Base-by-base conservation (phyloP, 2,113 vertebrate genomes). In the Phyllostomus discolor region DNA sequence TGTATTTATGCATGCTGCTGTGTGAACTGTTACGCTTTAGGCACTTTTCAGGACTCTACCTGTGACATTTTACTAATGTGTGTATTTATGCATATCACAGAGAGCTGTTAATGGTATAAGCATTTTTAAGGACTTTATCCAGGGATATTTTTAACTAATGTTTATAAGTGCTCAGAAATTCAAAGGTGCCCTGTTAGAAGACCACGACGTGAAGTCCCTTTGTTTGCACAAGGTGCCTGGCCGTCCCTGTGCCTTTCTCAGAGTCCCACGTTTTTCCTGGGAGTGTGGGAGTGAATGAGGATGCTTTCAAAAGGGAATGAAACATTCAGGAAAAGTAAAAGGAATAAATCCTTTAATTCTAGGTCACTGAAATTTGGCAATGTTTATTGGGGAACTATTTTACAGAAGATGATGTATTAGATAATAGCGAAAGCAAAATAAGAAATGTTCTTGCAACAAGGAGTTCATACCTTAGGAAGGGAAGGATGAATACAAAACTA, bases 51-150 rank as follows among this genome's bases (percentile, higher is more conserved):
- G 89, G 62, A 79, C 0, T 46, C 67, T 93, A 94, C 66, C 70
- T 96, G 87, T 97, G 96, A 96, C 66, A 96, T 96, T 97, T 97
- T 94, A 80, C 69, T 95, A 97, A 95, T 59, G 35, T 31, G 57
- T 81, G 3, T 94, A 87, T 97, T 97, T 96, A 94, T 91, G 94
- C 38, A 87, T 33, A 91, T 84, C 41, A 84, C 75, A 97, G 69
- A 95, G 46, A 98, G 50, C 57, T 91, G 15, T 87, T 94, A 96
- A 84, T 67, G 84, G 41, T 88, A n/a, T n/a, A 92, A 81, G 54
- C 52, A 82, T 62, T 80, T 96, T 88, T 89, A 96, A 96, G 82
- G 85, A 96, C 69, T 86, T 66, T 66, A 97, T 96, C 38, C 52
- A 85, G 66, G 67, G 52, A n/a, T 88, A 76, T 95, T 75, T 97